Evolutionary conservation across 2,113 vertebrate genomes (phyloP).

Genomic region (Scomber japonicus): DNA sequence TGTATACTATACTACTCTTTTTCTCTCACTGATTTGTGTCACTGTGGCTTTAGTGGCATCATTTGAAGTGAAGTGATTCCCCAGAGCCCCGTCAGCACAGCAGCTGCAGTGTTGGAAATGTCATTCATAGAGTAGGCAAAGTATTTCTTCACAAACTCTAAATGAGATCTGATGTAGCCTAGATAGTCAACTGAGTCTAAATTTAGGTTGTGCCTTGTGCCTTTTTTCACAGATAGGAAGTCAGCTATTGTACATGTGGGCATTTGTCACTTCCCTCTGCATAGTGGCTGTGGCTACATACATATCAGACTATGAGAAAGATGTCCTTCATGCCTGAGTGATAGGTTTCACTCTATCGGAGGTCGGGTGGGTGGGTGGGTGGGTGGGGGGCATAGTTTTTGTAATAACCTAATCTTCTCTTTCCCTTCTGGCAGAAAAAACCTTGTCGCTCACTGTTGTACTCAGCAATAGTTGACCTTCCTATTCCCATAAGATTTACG

Average conservation of each 20-base stretch:
- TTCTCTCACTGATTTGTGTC: slow-evolving; percentile 23
- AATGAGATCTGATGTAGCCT: slow-evolving; percentile 62
- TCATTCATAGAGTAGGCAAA: slow-evolving; percentile 37
- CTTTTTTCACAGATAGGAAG: slow-evolving; percentile 18
- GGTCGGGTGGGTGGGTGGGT: too few species aligned
- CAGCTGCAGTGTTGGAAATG: slow-evolving; percentile 54
- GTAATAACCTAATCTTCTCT: not conserved
- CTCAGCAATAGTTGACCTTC: not conserved
- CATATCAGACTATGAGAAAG: not conserved
- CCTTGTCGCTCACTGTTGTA: slow-evolving; percentile 5
- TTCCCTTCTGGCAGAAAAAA: not conserved
- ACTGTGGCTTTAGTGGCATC: slow-evolving; percentile 37
- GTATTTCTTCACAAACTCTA: slow-evolving; percentile 40
- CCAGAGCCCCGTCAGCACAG: slow-evolving; percentile 40
- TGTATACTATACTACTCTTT: slow-evolving; percentile 21
- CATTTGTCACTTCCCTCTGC: not conserved
- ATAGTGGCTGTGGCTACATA: not conserved
- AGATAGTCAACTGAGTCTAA: slow-evolving; percentile 55
- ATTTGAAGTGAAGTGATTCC: slow-evolving; percentile 57
- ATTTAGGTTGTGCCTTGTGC: slow-evolving; percentile 56
- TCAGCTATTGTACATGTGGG: slow-evolving; percentile 22
- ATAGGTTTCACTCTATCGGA: not conserved
- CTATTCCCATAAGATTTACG: not conserved
- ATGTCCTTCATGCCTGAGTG: not conserved
- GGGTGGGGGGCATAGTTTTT: not conserved